phyloP scores from a whole-genome alignment of 2,797 vertebrate genomes.

The Tokudaia muenninki region DNA sequence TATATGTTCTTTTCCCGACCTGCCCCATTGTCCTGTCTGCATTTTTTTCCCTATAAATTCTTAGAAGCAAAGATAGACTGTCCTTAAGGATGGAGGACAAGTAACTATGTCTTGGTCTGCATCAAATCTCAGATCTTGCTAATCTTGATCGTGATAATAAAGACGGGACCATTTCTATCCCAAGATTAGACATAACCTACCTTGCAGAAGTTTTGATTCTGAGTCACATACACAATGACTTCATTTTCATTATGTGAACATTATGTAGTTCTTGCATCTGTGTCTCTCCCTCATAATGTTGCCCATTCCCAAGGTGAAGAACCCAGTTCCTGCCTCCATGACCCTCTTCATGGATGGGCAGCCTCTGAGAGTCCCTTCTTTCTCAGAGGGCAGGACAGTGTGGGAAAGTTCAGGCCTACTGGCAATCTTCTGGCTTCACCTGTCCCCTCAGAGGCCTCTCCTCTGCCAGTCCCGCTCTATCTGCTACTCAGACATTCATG shows the following conservation, averaged over 20 bases:
- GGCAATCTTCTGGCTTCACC: background rate
- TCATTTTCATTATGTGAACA: background rate
- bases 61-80: background rate
- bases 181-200: background rate
- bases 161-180: background rate
- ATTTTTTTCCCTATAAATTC: background rate
- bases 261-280: background rate
- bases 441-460: background rate
- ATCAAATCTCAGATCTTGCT: background rate
- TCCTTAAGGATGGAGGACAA: background rate
- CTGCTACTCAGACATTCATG: background rate
- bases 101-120: background rate
- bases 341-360: no score
- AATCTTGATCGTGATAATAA: background rate
- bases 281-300: background rate
- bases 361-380: background rate
- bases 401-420: no score
- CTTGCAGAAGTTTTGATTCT: background rate
- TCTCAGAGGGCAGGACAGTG: background rate
- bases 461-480: background rate
- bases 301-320: background rate
- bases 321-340: background rate
- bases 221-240: background rate
- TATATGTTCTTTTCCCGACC: background rate
- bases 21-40: background rate